Conservation (phyloP, 2,113 vertebrate species). For the Platycercus adscitus region DNA sequence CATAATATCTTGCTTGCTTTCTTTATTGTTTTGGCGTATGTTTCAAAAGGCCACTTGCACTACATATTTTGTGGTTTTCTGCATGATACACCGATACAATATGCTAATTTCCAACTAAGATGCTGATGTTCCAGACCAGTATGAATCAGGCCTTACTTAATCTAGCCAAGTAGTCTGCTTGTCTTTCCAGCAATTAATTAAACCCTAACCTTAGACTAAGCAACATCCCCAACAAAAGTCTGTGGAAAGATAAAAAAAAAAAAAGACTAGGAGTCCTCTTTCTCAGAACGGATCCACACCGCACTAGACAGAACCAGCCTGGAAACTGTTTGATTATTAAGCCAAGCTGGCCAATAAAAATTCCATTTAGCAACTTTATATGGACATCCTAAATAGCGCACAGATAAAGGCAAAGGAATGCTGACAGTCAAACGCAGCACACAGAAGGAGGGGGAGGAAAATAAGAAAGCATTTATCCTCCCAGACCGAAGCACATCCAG, state of each 20-base stretch:
- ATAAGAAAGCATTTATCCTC: not conserved
- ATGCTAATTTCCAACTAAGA: conserved; percentile 6
- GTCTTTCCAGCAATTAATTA: conserved; percentile 25
- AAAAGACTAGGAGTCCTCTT: not conserved
- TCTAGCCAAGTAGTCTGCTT: not conserved
- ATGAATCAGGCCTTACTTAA: not conserved
- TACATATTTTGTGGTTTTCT: not conserved
- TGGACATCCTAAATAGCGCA: conserved; percentile 27
- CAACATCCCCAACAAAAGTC: not conserved
- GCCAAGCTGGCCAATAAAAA: conserved; percentile 55
- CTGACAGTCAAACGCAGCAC: not conserved
- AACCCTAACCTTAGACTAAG: not conserved
- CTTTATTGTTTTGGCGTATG: not conserved
- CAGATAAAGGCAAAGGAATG: conserved; percentile 64
- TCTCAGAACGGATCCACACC: conserved; percentile 24
- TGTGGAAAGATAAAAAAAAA: not conserved
- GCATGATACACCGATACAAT: not conserved
- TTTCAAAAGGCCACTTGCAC: conserved; percentile 18
- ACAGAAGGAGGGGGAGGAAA: not conserved
- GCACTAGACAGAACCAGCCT: conserved; percentile 51
- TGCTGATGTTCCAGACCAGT: not conserved
- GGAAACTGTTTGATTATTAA: conserved; percentile 68
- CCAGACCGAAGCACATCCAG: not conserved
- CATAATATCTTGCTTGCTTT: not conserved
- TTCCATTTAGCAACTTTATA: conserved; percentile 67